Conservation (phyloP, 92 coral and sea anemone genomes). For the Diadumene lineata region DNA sequence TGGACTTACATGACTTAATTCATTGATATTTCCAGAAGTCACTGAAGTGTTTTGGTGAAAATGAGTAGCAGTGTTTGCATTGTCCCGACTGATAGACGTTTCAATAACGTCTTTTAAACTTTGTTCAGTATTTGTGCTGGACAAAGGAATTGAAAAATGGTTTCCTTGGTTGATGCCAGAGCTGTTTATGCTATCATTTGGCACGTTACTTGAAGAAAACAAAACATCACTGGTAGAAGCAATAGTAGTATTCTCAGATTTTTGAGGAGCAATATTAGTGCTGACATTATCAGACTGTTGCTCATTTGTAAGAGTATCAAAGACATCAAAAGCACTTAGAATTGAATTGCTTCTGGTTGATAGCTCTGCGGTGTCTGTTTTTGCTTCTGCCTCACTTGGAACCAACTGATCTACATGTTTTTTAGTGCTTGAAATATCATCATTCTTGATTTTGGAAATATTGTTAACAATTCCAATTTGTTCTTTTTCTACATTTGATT, state of each 20-base stretch:
- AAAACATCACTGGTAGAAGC: neutral
- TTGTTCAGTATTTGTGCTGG: neutral
- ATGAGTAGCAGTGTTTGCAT: constrained; percentile 8
- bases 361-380: neutral
- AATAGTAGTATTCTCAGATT: neutral
- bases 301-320: neutral
- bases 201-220: neutral
- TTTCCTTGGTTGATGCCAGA: no score
- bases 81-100: neutral
- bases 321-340: constrained; percentile 9
- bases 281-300: neutral
- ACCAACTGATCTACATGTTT: neutral
- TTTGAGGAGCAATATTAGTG: neutral
- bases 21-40: neutral
- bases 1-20: neutral
- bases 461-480: neutral
- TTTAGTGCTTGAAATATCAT: neutral
- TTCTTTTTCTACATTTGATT: neutral
- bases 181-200: neutral
- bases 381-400: neutral
- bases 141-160: no score
- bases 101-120: constrained; percentile 8
- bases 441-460: neutral
- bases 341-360: neutral
- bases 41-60: neutral